Evolutionary conservation across 2,113 vertebrate genomes (phyloP).

Genomic region (Catagonus wagneri): DNA sequence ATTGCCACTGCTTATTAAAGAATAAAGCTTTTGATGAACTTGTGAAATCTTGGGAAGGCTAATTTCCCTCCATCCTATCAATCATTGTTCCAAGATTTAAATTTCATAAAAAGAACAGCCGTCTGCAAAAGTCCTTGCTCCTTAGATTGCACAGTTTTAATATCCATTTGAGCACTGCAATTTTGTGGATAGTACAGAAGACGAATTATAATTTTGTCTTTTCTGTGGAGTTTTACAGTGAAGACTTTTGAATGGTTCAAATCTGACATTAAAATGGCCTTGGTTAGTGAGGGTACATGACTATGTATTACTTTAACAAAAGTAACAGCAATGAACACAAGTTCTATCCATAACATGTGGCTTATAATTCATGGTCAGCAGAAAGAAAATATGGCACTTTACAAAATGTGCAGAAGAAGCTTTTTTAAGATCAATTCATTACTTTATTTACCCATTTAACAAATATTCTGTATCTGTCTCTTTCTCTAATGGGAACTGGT

Average conservation of each 20-base stretch:
- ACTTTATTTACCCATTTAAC: not conserved
- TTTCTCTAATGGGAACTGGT: not conserved
- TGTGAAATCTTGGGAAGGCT: slow-evolving; percentile 31
- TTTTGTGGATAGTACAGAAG: slow-evolving; percentile 35
- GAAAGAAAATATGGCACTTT: slow-evolving; percentile 1
- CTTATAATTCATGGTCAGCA: not conserved
- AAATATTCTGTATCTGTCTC: not conserved
- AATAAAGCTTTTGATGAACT: slow-evolving; percentile 62
- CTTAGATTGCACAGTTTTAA: slow-evolving; percentile 62
- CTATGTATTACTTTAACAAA: not conserved
- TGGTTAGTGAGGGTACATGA: not conserved
- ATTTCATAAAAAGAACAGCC: slow-evolving; percentile 55
- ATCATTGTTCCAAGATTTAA: slow-evolving; percentile 63
- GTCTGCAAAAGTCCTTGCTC: slow-evolving; percentile 29
- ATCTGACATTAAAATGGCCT: slow-evolving; percentile 55
- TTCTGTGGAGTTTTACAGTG: slow-evolving; percentile 39
- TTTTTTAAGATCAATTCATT: not conserved
- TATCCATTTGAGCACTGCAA: slow-evolving; percentile 7
- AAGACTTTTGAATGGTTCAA: not conserved
- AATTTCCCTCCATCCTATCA: slow-evolving; percentile 26
- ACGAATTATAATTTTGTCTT: slow-evolving; percentile 59
- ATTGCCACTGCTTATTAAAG: slow-evolving; percentile 32
- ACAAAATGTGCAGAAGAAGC: not conserved
- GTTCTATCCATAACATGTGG: not conserved
- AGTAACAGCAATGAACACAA: not conserved